Evolutionary conservation across 2,888 invertebrate species (phyloP).

Genomic region (Liopterus haemorrhoidalis): DNA sequence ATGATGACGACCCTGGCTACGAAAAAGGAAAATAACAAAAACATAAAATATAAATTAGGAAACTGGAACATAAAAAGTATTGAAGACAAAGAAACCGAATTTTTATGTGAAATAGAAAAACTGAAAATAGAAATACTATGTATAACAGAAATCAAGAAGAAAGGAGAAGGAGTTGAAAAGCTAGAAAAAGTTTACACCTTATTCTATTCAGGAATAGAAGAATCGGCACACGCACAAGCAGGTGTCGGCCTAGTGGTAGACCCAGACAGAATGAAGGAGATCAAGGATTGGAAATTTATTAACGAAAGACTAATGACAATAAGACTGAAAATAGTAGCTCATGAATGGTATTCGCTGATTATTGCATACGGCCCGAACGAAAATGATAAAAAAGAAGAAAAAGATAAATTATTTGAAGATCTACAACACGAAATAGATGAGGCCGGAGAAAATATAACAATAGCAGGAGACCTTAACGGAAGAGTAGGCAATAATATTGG

Average conservation of each 20-base stretch:
- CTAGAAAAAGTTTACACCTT: neutral
- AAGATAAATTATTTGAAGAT: neutral
- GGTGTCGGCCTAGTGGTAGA: conserved; percentile 1
- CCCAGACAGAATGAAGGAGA: neutral
- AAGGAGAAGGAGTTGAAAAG: neutral
- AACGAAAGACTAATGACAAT: conserved; percentile 1
- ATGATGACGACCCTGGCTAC: too few relatives aligned
- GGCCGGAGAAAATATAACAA: neutral
- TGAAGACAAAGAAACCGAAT: conserved; percentile 5
- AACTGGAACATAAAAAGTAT: conserved; percentile 7
- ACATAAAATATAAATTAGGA: too few relatives aligned
- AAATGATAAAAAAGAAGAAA: neutral
- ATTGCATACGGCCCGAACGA: conserved; percentile 4
- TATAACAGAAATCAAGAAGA: conserved; percentile 4
- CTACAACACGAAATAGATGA: neutral
- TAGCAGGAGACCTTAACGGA: neutral
- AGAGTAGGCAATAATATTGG: neutral
- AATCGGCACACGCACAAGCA: neutral
- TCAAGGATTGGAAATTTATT: neutral
- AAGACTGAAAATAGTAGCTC: neutral
- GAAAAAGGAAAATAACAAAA: too few relatives aligned
- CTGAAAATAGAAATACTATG: neutral
- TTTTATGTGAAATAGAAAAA: neutral
- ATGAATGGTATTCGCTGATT: neutral
- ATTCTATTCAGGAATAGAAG: neutral